Conservation (phyloP, 2,888 invertebrate genomes). For the Lochmaea crataegi region DNA sequence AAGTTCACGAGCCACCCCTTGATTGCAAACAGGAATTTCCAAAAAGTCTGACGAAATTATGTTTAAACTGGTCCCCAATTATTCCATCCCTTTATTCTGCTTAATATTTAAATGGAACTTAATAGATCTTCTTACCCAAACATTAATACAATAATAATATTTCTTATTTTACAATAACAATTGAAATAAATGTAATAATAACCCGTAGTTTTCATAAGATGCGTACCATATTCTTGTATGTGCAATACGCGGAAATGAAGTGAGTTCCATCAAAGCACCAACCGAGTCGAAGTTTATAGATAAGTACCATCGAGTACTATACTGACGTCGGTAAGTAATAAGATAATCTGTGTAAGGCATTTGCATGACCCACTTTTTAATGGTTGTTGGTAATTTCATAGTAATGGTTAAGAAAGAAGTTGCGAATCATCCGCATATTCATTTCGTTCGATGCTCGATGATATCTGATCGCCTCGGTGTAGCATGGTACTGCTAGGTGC, state of each 20-base stretch:
- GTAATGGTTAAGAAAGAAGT: conserved; percentile 51
- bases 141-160: not conserved
- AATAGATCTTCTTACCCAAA: no score
- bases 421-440: conserved; percentile 56
- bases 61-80: no score
- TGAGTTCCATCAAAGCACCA: conserved; percentile 14
- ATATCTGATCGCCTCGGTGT: conserved; percentile 12
- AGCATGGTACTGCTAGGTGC: conserved; percentile 12
- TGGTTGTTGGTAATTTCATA: conserved; percentile 46
- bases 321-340: conserved; percentile 7
- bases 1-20: no score
- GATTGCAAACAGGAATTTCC: no score
- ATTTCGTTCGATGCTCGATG: conserved; percentile 44
- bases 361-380: conserved; percentile 48
- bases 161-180: not conserved
- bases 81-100: no score
- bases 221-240: conserved; percentile 3
- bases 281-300: conserved; percentile 8
- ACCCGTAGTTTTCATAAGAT: not conserved
- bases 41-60: no score
- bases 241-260: conserved; percentile 7
- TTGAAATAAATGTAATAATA: not conserved
- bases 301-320: conserved; percentile 5
- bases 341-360: conserved; percentile 28
- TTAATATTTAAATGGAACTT: no score